These are phyloP conservation scores for Halictus rubicundus DNA, from an alignment of 1,140 invertebrate genomes.

Conservation along the genomic window DNA sequence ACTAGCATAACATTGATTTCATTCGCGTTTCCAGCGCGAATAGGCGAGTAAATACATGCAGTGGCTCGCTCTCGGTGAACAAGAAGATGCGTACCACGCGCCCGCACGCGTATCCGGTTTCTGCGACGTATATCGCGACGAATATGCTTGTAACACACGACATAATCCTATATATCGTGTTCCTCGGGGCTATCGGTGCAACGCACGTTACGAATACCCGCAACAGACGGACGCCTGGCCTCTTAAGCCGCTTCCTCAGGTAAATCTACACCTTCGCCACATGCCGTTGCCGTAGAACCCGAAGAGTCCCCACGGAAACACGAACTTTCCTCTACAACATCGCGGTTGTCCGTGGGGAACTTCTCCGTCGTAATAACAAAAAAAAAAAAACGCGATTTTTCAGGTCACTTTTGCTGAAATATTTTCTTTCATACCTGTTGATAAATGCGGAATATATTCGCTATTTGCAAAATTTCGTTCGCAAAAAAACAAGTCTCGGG, in stretches of 20 bases:
- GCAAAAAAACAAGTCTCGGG: too few species aligned
- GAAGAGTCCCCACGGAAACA: not conserved
- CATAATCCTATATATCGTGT: constrained; percentile 54
- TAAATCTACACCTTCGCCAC: constrained; percentile 35
- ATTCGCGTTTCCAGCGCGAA: too few species aligned
- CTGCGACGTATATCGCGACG: constrained; percentile 51
- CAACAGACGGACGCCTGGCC: constrained; percentile 12
- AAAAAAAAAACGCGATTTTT: too few species aligned
- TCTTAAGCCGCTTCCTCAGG: constrained; percentile 43
- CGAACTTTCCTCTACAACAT: too few species aligned
- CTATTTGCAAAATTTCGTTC: too few species aligned
- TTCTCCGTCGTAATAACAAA: too few species aligned
- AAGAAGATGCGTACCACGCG: constrained; percentile 52
- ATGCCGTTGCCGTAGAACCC: not conserved
- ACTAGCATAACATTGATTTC: too few species aligned
- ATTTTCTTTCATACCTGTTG: too few species aligned
- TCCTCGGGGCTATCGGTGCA: constrained; percentile 26
- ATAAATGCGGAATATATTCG: too few species aligned
- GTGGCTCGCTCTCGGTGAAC: not conserved
- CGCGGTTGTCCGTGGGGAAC: too few species aligned
- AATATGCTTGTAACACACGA: constrained; percentile 41
- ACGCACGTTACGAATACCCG: constrained; percentile 43
- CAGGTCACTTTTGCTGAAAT: too few species aligned
- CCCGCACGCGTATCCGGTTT: constrained; percentile 52
- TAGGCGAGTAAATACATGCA: not conserved